Percentiles rank a stretch among this genome's conserved stretches.
Evolutionary conservation across 2,113 vertebrate genomes (phyloP).

Genomic region (Saccopteryx leptura): DNA sequence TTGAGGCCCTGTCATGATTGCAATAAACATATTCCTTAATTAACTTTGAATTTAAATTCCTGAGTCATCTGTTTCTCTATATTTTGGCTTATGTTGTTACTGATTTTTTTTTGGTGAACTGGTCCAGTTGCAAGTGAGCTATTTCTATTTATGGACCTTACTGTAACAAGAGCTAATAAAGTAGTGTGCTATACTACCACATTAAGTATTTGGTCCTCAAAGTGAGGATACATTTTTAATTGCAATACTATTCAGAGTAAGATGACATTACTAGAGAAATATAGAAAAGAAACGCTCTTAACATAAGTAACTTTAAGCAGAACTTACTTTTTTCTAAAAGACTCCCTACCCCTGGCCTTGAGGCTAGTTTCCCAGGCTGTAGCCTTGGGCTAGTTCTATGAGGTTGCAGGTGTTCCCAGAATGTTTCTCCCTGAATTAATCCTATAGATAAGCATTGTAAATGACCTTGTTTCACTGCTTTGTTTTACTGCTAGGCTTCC

Average conservation of each 20-base stretch:
- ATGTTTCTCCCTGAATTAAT: too few species aligned
- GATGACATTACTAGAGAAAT: background rate
- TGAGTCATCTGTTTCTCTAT: background rate
- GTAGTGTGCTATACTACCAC: background rate
- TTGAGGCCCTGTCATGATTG: background rate
- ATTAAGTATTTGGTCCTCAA: background rate
- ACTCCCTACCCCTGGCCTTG: too few species aligned
- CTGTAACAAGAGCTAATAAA: slow-evolving; percentile 13
- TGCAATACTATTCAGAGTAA: slow-evolving; percentile 9
- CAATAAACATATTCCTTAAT: slow-evolving; percentile 21
- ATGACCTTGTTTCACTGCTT: too few species aligned
- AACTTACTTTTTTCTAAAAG: too few species aligned
- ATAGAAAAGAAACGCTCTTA: too few species aligned
- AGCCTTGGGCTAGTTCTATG: too few species aligned
- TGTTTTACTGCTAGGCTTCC: too few species aligned
- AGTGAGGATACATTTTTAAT: background rate
- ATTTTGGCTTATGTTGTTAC: background rate
- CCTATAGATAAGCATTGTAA: too few species aligned
- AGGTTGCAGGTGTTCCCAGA: too few species aligned
- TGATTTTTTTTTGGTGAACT: background rate
- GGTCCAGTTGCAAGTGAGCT: background rate
- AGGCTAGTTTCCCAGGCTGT: too few species aligned
- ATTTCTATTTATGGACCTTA: background rate
- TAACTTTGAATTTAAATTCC: slow-evolving; percentile 52
- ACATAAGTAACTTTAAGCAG: too few species aligned